A percentile compares a stretch with the other conserved stretches of the same genome.
Conservation (phyloP, 2,888 invertebrate genomes). For the Tuberolachnus salignus region DNA sequence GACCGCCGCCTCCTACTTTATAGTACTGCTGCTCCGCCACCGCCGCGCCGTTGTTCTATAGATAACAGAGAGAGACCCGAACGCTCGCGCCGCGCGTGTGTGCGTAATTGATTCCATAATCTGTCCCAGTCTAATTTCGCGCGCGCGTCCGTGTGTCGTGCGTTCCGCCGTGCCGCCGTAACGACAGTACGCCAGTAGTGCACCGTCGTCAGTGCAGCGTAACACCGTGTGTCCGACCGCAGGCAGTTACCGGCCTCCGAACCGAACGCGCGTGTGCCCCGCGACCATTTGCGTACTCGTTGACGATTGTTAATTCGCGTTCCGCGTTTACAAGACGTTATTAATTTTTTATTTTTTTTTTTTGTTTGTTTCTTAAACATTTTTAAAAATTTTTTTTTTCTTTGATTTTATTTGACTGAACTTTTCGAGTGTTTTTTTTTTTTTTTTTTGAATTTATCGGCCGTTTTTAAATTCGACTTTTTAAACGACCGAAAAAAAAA, state of each 20-base stretch:
- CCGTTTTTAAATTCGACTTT: too few relatives aligned
- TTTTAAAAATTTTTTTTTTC: too few relatives aligned
- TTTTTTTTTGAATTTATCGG: too few relatives aligned
- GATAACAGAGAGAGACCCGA: background rate
- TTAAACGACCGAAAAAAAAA: too few relatives aligned
- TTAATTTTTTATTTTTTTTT: background rate
- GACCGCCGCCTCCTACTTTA: conserved; percentile 21
- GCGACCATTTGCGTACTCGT: background rate
- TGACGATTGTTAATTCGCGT: too few relatives aligned
- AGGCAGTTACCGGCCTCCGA: too few relatives aligned
- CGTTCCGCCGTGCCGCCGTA: background rate
- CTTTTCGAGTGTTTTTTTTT: too few relatives aligned
- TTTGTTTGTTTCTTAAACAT: too few relatives aligned
- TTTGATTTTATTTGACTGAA: too few relatives aligned
- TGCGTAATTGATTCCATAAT: conserved; percentile 55
- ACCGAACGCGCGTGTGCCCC: background rate
- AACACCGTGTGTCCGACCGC: background rate
- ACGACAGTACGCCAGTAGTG: background rate
- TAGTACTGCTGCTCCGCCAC: background rate
- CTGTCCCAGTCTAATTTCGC: conserved; percentile 52
- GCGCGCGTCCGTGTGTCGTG: background rate
- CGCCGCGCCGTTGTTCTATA: background rate
- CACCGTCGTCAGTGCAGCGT: too few relatives aligned
- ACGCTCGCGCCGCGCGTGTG: conserved; percentile 9
- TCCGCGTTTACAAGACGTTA: background rate